Evolutionary conservation across 1,140 invertebrate genomes (phyloP), one percentile per base, ranked within the genome.

Genomic region (Cyclina sinensis): DNA sequence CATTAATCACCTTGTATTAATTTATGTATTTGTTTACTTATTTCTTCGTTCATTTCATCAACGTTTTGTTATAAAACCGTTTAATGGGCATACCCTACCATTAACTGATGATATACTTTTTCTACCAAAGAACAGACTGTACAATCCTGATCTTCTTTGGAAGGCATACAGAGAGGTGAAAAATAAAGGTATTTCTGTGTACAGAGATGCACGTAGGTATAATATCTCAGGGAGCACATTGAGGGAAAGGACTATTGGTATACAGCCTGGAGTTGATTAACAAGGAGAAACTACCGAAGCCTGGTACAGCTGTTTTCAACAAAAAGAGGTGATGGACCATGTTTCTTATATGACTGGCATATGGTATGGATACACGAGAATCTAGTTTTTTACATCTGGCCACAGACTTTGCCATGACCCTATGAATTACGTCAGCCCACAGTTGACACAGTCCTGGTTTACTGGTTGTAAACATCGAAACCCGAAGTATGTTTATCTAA

Each of bases 401-500:
- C 7, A 54, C 78, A 21, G 78, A 80, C 30, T 80, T 48, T 48
- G 46, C 78, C 14, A 32, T 80, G 46, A 16, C 21, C 14, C 78
- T 80, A 1, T 4, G 35, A 4, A 39, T 11, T 21, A 80, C 16
- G n/a, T 12, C 11, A 30, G 7, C 30, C 54, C 43, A 1, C 35
- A 18, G 18, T 35, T 88, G 2, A 21, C 74, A 79, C 27, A 27
- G 3, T 62, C 32, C 21, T 87, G 54, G 76, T 87, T 57, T 80
- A 59, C 27, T 54, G 70, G 83, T 1, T 86, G 57, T 51, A 86
- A 76, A 35, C 7, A 59, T 4, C n/a, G 81, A 11, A 30, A 43
- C 30, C 70, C 97, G 97, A 97, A 98, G 97, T 98, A 96, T 98
- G 21, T 18, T n/a, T 48, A 97, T 96, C 97, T 97, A 97, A 98